phyloP scores from a whole-genome alignment of 2,797 vertebrate species.

The Melanotaenia nigrans region DNA sequence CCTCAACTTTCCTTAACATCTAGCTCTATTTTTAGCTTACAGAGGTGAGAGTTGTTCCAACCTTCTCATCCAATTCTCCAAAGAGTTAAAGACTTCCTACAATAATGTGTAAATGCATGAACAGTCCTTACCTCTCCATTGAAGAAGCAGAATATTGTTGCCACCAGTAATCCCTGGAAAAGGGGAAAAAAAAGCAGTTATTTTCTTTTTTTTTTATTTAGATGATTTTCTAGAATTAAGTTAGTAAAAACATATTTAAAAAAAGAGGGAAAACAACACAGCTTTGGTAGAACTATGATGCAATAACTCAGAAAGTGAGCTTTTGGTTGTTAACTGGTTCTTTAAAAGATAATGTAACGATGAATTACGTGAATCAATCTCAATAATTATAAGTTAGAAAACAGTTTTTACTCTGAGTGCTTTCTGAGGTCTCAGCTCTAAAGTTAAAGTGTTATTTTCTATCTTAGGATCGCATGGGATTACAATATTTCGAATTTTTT shows the following conservation, averaged over 20 bases:
- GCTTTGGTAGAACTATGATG: not conserved
- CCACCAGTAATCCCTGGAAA: constrained; percentile 93
- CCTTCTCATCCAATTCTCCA: not conserved
- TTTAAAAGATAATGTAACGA: constrained; percentile 23
- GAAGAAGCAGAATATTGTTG: constrained; percentile 98
- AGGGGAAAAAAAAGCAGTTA: constrained; percentile 38
- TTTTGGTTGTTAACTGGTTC: not conserved
- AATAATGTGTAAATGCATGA: not conserved
- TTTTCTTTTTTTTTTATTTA: not conserved
- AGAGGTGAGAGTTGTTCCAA: not conserved
- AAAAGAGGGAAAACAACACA: not conserved
- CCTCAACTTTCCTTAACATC: not conserved
- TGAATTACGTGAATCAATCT: constrained; percentile 21
- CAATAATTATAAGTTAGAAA: constrained; percentile 3
- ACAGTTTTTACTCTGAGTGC: not conserved
- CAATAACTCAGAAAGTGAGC: not conserved
- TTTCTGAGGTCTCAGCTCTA: not conserved
- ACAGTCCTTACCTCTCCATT: constrained; percentile 90
- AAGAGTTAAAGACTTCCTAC: not conserved
- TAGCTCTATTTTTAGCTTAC: not conserved
- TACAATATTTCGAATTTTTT: not conserved
- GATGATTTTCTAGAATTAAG: not conserved
- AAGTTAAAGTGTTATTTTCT: not conserved
- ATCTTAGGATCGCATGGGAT: not conserved
- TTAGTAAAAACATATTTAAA: not conserved